Base-by-base conservation (phyloP, 2,113 vertebrate genomes). In the Setophaga petechia region DNA sequence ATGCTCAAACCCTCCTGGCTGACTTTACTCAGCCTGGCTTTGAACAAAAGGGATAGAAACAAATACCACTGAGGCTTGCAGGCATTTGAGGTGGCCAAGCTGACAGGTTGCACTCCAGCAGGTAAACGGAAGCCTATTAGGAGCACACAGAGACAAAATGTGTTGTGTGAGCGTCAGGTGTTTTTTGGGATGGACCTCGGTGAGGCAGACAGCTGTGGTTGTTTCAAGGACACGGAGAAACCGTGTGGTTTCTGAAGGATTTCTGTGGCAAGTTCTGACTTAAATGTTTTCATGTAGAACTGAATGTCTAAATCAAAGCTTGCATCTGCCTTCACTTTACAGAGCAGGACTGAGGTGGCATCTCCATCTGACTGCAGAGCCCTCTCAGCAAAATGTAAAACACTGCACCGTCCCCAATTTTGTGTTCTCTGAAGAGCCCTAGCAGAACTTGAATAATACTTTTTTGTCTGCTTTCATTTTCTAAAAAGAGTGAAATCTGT, bases 31-130 rank as follows among this genome's bases (percentile, higher is more conserved):
- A 46, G 39, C 28, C 66, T 76, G 66, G 73, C 66, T 73, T 87
- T 65, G 46, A 78, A 22, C 41, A 77, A 74, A 81, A 74, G 59
- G 57, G 49, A 39, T 41, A 19, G 37, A 44, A 86, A 80, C 87
- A 89, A 47, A 49, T 6, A 74, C 55, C 31, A 6, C 0, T 39
- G 78, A 87, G 71, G 75, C 95, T 97, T 81, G 57, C 76, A 93
- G 89, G 87, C 82, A 67, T 87, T 65, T 22, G 81, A 94, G 63
- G 57, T 87, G 95, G 94, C 94, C 95, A 96, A 88, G 71, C 54
- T 90, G 94, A 94, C 95, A 97, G 95, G 95, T 92, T 94, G 93
- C 52, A 65, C 49, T 97, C 92, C 90, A 97, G 95, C 94, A 94
- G 92, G 86, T 95, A 79, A 49, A 89, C n/a, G 41, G 90, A 59